Percentiles rank a stretch among this genome's conserved stretches.
Conservation (phyloP, 2,113 vertebrate species). For the Atherinomorus stipes region DNA sequence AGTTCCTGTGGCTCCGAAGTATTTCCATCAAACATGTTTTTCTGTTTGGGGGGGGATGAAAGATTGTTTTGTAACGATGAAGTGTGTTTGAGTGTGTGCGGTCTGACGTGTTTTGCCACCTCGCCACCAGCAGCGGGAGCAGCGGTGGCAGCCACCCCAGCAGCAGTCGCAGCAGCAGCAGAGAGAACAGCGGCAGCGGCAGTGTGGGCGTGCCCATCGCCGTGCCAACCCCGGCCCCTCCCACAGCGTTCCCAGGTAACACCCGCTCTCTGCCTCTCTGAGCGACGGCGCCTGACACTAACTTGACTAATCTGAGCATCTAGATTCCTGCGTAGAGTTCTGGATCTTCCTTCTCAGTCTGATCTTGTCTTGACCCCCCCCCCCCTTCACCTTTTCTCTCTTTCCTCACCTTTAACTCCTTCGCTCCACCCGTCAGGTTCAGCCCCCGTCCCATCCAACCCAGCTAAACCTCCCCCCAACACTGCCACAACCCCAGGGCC, state of each 20-base stretch:
- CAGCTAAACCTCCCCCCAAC: constrained; percentile 82
- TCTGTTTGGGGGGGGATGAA: too few relatives aligned
- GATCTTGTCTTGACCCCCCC: constrained; percentile 49
- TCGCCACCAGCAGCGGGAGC: constrained; percentile 91
- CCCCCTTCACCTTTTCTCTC: constrained; percentile 45
- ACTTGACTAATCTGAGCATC: constrained; percentile 43
- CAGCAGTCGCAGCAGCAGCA: constrained; percentile 98
- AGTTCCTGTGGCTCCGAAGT: background rate
- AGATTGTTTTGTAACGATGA: too few relatives aligned
- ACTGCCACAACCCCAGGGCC: constrained; percentile 81
- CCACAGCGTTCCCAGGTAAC: constrained; percentile 95
- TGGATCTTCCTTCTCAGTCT: constrained; percentile 43
- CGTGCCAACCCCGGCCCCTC: constrained; percentile 95
- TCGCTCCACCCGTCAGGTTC: constrained; percentile 81
- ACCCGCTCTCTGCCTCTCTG: background rate
- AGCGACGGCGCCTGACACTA: constrained; percentile 1
- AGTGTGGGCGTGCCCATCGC: constrained; percentile 98
- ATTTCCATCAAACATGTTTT: too few relatives aligned
- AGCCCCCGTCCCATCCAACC: constrained; percentile 85
- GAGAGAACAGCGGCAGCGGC: constrained; percentile 98
- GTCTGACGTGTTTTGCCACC: constrained; percentile 60
- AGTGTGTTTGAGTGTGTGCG: background rate
- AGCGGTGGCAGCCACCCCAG: constrained; percentile 98
- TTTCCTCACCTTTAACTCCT: constrained; percentile 5
- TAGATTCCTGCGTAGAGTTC: constrained; percentile 14